phyloP scores from a whole-genome alignment of 2,113 vertebrate genomes.

The Phalacrocorax carbo region DNA sequence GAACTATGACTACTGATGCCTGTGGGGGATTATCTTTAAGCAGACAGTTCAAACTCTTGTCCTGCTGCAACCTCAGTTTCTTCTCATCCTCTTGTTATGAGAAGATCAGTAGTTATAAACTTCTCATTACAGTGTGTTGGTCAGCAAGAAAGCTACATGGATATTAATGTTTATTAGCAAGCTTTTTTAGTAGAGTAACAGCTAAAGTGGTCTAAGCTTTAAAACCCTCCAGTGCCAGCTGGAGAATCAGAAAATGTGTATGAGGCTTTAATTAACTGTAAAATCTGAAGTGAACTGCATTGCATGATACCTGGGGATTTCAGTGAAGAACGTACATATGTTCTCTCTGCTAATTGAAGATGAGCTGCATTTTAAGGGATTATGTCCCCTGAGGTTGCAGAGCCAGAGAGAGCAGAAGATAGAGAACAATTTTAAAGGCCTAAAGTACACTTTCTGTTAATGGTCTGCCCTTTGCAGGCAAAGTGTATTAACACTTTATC shows the following conservation, averaged over 20 bases:
- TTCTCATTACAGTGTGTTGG: neutral
- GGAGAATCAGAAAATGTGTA: conserved; percentile 66
- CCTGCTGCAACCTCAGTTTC: neutral
- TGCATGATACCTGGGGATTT: conserved; percentile 74
- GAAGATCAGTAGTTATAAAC: neutral
- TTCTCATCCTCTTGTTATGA: neutral
- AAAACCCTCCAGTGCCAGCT: conserved; percentile 65
- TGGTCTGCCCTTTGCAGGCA: conserved; percentile 33
- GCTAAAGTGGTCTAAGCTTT: conserved; percentile 51
- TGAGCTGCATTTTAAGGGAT: conserved; percentile 75
- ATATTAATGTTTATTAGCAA: conserved; percentile 59
- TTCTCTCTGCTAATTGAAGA: conserved; percentile 78
- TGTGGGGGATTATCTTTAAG: neutral
- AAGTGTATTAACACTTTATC: conserved; percentile 22
- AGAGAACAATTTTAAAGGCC: conserved; percentile 66
- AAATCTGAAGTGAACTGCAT: conserved; percentile 68
- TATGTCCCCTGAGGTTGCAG: conserved; percentile 60
- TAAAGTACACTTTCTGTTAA: conserved; percentile 66
- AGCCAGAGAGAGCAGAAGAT: conserved; percentile 14
- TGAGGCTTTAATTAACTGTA: conserved; percentile 77
- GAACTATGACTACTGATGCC: neutral
- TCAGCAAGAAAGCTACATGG: conserved; percentile 6
- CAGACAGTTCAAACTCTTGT: neutral
- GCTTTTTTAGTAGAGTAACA: conserved; percentile 58
- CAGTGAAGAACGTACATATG: conserved; percentile 75